Evolutionary conservation across 2,888 invertebrate genomes (phyloP).

Genomic region (Micoletzkya japonica): DNA sequence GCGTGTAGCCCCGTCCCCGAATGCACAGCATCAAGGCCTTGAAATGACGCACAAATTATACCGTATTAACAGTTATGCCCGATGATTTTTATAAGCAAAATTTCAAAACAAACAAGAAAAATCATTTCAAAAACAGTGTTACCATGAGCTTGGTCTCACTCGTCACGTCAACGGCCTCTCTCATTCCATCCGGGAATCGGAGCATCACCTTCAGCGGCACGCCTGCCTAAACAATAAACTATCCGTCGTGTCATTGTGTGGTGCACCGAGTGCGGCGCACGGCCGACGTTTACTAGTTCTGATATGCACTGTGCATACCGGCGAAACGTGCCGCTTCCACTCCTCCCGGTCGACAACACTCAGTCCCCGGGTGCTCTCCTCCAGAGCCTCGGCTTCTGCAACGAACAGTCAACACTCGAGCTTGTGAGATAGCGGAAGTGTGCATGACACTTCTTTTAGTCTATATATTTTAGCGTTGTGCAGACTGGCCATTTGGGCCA

Average conservation of each 20-base stretch:
- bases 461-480: too few relatives aligned
- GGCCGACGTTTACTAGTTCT: background rate
- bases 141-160: conserved; percentile 33
- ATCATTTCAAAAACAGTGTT: background rate
- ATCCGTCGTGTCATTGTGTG: background rate
- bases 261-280: background rate
- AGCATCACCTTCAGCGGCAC: conserved; percentile 21
- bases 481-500: too few relatives aligned
- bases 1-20: conserved; percentile 31
- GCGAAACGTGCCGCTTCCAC: conserved; percentile 36
- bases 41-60: too few relatives aligned
- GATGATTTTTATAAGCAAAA: background rate
- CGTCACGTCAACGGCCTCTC: conserved; percentile 30
- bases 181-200: conserved; percentile 32
- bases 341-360: conserved; percentile 37
- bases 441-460: too few relatives aligned
- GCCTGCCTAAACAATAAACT: conserved; percentile 7
- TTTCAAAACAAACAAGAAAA: background rate
- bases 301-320: background rate
- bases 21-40: conserved; percentile 46
- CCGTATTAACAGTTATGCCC: too few relatives aligned
- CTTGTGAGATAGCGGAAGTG: too few relatives aligned
- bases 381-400: conserved; percentile 33
- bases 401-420: conserved; percentile 25
- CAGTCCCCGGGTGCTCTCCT: conserved; percentile 33